Base-by-base conservation (phyloP, 2,113 vertebrate genomes). In the Phylloscopus trochiloides region DNA sequence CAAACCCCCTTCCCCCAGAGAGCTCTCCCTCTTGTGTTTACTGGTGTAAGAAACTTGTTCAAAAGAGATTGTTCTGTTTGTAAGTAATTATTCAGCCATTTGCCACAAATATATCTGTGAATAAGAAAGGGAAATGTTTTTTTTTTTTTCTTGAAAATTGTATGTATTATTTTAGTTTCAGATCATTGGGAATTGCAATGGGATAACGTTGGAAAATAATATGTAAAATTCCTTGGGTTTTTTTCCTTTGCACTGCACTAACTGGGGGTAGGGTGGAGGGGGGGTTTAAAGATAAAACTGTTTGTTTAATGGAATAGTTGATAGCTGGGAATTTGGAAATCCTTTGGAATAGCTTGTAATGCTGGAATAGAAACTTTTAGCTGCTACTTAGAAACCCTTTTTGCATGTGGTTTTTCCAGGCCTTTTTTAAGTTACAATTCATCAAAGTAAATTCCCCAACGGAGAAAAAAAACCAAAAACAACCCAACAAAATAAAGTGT, bases 331-430 rank as follows among this genome's bases (percentile, higher is more conserved):
- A 54, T 88, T 48, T 45, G 96, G 95, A 72, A 78, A 80, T 94
- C 85, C 63, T 97, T 80, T 90, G 68, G 78, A 87, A 63, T 83
- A 85, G 83, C 95, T 91, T 77, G 81, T 77, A 89, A 70, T 94
- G 90, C 83, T 94, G 93, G 96, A 95, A 95, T 94, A 72, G 94
- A 88, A 95, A 48, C 71, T 92, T 92, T 94, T 84, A 96, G 97
- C 98, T 96, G 95, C 97, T 98, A 97, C 96, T 96, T 97, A 96
- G 98, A 97, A 97, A 97, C 97, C 97, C 97, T 95, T 96, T 74
- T 74, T 98, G 98, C 98, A 98, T 98, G 98, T 97, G 90, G 97
- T 98, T 98, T 96, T 98, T 86, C 96, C 97, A 97, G 97, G 93
- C 96, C 96, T 95, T 98, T 98, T 97, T 97, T 97, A 96, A 97